A percentile compares a stretch with the other conserved stretches of the same genome.
phyloP scores from a whole-genome alignment of 2,113 vertebrate species.

The Atrichornis clamosus region DNA sequence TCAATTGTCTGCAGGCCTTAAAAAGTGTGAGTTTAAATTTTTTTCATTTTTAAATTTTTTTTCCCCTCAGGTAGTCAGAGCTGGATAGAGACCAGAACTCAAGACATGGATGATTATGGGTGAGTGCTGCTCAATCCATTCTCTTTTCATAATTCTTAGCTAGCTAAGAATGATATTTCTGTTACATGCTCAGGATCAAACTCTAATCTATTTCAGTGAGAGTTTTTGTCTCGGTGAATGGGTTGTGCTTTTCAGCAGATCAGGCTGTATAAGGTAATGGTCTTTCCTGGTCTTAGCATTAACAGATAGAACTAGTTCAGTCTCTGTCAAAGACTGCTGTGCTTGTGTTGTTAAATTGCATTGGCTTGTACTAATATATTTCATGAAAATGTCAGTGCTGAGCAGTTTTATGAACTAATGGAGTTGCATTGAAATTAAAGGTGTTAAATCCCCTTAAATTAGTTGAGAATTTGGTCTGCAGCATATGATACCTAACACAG shows the following conservation, averaged over 20 bases:
- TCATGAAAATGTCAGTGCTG: neutral
- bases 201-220: neutral
- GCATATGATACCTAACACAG: neutral
- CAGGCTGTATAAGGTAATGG: neutral
- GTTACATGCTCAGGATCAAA: neutral
- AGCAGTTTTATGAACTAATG: neutral
- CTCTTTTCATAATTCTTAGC: neutral
- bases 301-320: neutral
- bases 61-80: neutral
- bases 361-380: neutral
- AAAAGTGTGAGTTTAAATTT: neutral
- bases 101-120: neutral
- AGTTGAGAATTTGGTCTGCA: neutral
- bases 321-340: neutral
- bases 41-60: neutral
- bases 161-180: neutral
- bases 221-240: neutral
- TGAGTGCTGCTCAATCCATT: neutral
- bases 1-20: neutral
- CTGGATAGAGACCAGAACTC: neutral
- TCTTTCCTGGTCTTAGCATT: neutral
- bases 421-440: neutral
- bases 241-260: neutral
- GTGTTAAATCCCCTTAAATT: neutral
- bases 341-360: neutral